phyloP scores from a whole-genome alignment of 2,888 invertebrate species.

The Drosophila meridionalis region DNA sequence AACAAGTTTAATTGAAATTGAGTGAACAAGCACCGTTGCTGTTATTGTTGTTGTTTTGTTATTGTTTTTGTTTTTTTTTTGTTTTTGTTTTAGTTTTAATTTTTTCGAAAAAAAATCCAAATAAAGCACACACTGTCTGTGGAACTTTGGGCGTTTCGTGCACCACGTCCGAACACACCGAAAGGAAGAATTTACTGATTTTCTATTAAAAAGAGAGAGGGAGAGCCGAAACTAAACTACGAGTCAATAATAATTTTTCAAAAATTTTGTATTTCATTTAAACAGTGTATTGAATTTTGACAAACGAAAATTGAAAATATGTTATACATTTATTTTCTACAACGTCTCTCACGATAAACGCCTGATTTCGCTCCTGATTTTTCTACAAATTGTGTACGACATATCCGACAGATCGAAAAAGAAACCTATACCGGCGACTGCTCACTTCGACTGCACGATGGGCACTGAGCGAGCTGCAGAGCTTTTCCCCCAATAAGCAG shows the following conservation, averaged over 20 bases:
- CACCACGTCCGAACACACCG: conserved; percentile 10
- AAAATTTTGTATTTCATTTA: conserved; percentile 24
- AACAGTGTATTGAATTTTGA: conserved; percentile 48
- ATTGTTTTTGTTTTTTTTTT: neutral
- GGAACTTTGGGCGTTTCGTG: conserved; percentile 12
- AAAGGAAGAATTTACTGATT: conserved; percentile 19
- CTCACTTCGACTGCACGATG: conserved; percentile 26
- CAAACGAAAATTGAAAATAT: conserved; percentile 25
- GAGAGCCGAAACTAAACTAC: conserved; percentile 24
- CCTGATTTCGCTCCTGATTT: conserved; percentile 11
- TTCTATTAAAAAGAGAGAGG: conserved; percentile 11
- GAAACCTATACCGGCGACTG: conserved; percentile 27
- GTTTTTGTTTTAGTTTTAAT: neutral
- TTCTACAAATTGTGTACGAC: neutral
- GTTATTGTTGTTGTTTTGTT: neutral
- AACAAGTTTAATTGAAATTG: conserved; percentile 24
- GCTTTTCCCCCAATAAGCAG: conserved; percentile 5
- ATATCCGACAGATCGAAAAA: conserved; percentile 3
- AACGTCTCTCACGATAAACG: conserved; percentile 14
- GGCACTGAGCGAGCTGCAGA: conserved; percentile 25
- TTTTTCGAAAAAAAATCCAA: conserved; percentile 5
- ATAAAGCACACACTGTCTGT: conserved; percentile 9
- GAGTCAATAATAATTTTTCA: conserved; percentile 31
- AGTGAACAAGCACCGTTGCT: conserved; percentile 13
- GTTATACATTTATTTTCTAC: conserved; percentile 18